Evolutionary conservation across 2,888 invertebrate species (phyloP), one percentile per base, ranked within the genome.

Genomic region (Stictocephala bisonia): DNA sequence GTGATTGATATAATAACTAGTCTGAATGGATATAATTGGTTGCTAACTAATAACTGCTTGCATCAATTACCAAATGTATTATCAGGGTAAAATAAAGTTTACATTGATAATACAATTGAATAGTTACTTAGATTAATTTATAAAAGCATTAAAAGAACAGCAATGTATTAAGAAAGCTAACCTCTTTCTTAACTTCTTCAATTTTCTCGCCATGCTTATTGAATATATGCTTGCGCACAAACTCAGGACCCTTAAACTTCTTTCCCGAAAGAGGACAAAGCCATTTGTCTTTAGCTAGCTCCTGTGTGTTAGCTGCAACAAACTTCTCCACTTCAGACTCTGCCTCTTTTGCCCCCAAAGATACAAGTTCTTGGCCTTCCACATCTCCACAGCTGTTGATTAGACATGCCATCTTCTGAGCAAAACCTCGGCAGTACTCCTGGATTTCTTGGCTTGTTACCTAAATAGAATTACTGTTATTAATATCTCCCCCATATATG

Each of bases 181-280:
- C 98, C 86, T 99, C 98, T 81, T 96, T 95, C 77, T 94, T 94
- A 0, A 98, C 98, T 85, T 99, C 98, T 41, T 98, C 96, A 50
- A 99, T 92, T 85, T 98, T 99, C 82, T 99, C 99, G 0, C 85
- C 92, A 82, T 99, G 99, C 82, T 99, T 99, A 84, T 98, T 98
- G 82, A 96, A 94, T 77, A 99, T 97, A 83, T 99, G 99, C 83
- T 99, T 99, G 75, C 96, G 90, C 29, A 99, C 97, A 85, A 98
- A 99, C 83, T 99, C 99, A 0, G 99, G 98, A 0, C 99, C 91
- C 84, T 99, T 99, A 85, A 99, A 99, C 84, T 99, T 99, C 84
- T 99, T 99, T 0, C 99, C 99, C 71, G 97, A 98, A 7, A 99
- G 86, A 0, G 99, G 99, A 84, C 99, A 99, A 78, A 99, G 84